These are phyloP conservation scores for Sternarchorhynchus goeldii DNA, from an alignment of 2,797 vertebrate genomes.

Conservation along the genomic window DNA sequence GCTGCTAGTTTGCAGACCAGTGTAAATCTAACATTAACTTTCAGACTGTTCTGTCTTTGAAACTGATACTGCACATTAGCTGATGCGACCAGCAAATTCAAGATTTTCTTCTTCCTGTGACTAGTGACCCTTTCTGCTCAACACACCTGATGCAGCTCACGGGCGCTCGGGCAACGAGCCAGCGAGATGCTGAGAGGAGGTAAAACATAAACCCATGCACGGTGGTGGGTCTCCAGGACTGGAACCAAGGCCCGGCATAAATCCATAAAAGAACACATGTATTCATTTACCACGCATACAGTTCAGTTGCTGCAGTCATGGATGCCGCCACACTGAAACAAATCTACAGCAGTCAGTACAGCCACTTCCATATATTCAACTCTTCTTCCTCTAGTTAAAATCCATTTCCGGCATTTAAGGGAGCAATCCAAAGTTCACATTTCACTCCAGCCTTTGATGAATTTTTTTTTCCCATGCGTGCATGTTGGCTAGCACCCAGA, in stretches of 20 bases:
- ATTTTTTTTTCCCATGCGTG: neutral
- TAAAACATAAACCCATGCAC: too few relatives aligned
- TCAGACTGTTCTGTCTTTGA: too few relatives aligned
- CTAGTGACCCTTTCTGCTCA: neutral
- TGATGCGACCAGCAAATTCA: too few relatives aligned
- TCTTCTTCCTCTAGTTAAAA: conserved; percentile 1
- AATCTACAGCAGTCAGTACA: conserved; percentile 14
- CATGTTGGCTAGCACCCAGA: conserved; percentile 36
- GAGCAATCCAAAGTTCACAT: conserved; percentile 6
- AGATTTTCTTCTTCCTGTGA: too few relatives aligned
- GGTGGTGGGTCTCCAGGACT: too few relatives aligned
- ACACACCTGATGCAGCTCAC: too few relatives aligned
- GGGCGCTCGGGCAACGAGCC: too few relatives aligned
- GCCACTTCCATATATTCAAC: neutral
- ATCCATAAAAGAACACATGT: neutral
- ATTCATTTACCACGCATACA: conserved; percentile 44
- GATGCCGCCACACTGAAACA: neutral
- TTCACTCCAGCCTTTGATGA: conserved; percentile 3
- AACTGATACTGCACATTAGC: too few relatives aligned
- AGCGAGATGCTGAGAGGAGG: too few relatives aligned
- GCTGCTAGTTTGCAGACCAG: too few relatives aligned
- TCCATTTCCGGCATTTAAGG: neutral
- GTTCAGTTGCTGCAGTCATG: conserved; percentile 6
- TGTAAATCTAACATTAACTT: too few relatives aligned
- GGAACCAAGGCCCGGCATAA: neutral